A percentile compares a stretch with the other conserved stretches of the same genome.
Evolutionary conservation across 2,113 vertebrate genomes (phyloP).

Genomic region (Marcusenius ussheri): DNA sequence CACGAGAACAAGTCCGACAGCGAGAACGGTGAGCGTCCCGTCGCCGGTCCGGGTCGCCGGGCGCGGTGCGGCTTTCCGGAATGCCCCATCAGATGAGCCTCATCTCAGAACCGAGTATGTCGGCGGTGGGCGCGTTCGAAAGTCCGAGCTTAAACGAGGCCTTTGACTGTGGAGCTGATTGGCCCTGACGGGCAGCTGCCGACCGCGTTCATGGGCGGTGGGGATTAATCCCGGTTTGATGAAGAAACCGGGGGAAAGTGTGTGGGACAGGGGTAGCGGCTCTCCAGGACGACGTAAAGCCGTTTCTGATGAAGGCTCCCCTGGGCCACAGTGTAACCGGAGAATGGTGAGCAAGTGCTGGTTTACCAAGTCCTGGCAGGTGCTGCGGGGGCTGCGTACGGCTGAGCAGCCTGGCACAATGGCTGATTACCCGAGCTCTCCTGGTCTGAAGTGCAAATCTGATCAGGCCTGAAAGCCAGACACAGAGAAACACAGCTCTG

Average conservation of each 20-base stretch:
- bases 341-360: constrained; percentile 35
- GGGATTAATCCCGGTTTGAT: constrained; percentile 24
- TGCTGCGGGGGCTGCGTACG: constrained; percentile 44
- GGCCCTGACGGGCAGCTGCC: not conserved
- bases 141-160: not conserved
- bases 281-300: constrained; percentile 39
- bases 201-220: not conserved
- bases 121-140: not conserved
- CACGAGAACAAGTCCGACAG: constrained; percentile 99
- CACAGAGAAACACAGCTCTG: constrained; percentile 36
- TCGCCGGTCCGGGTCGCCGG: not conserved
- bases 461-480: constrained; percentile 55
- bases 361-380: constrained; percentile 48
- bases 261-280: constrained; percentile 44
- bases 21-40: constrained; percentile 80
- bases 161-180: not conserved
- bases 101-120: not conserved
- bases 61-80: not conserved
- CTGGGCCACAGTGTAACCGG: constrained; percentile 42
- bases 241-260: constrained; percentile 24
- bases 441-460: constrained; percentile 62
- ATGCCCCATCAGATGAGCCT: not conserved
- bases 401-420: constrained; percentile 55
- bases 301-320: constrained; percentile 43
- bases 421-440: constrained; percentile 54